Evolutionary conservation across 2,113 vertebrate species (phyloP).

Genomic region (Neotoma lepida): DNA sequence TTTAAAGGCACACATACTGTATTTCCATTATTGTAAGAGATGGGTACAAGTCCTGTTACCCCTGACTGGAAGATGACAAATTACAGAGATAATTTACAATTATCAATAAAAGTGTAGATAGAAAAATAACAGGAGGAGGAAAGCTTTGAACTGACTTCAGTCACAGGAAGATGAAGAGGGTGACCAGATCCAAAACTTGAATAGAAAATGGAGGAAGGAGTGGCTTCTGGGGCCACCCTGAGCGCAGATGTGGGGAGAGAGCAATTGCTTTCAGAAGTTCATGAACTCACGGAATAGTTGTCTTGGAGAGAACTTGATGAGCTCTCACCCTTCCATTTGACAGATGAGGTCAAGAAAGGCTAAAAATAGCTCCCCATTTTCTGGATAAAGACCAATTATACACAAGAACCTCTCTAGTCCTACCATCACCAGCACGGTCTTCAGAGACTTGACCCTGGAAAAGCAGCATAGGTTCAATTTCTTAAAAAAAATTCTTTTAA

Average conservation of each 20-base stretch:
- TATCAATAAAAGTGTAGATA: not conserved
- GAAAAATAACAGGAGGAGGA: not conserved
- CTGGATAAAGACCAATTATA: not conserved
- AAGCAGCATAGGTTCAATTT: constrained; percentile 23
- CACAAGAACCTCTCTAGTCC: not conserved
- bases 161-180: not conserved
- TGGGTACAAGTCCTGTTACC: not conserved
- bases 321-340: not conserved
- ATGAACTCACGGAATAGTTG: not conserved
- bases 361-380: not conserved
- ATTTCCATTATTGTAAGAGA: constrained; percentile 4
- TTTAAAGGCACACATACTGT: not conserved
- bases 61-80: not conserved
- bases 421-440: not conserved
- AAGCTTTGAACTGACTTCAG: not conserved
- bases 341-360: not conserved
- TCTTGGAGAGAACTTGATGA: not conserved
- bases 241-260: not conserved
- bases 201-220: not conserved
- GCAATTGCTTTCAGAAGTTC: not conserved
- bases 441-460: not conserved
- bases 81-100: not conserved
- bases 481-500: constrained; percentile 36
- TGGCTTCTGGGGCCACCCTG: not conserved
- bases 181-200: not conserved